Evolutionary conservation across 2,113 vertebrate species (phyloP).

Genomic region (Sprattus sprattus): DNA sequence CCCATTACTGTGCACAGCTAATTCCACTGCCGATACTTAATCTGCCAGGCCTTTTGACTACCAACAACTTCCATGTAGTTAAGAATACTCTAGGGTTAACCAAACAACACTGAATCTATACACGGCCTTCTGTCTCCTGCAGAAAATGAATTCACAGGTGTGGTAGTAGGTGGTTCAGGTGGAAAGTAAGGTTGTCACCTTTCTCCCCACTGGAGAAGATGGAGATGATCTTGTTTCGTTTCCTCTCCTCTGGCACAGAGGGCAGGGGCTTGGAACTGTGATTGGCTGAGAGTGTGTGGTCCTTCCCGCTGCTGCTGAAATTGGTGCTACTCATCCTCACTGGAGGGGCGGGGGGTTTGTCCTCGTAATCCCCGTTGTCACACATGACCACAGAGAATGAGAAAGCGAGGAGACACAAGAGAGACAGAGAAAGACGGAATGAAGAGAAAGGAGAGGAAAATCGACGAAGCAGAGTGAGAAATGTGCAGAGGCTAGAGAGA

Average conservation of each 20-base stretch:
- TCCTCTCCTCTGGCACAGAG: constrained; percentile 93
- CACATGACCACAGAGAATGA: constrained; percentile 77
- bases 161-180: not conserved
- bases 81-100: too few relatives aligned
- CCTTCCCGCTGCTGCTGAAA: constrained; percentile 85
- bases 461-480: not conserved
- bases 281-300: constrained; percentile 80
- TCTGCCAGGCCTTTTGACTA: too few relatives aligned
- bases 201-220: constrained; percentile 92
- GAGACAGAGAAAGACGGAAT: constrained; percentile 42
- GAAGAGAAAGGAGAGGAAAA: constrained; percentile 21
- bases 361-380: constrained; percentile 94
- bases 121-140: not conserved
- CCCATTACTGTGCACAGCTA: too few relatives aligned
- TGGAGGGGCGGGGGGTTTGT: constrained; percentile 96
- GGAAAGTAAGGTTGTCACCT: constrained; percentile 62
- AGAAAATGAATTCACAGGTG: not conserved
- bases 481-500: constrained; percentile 33
- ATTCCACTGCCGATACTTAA: too few relatives aligned
- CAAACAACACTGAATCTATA: not conserved
- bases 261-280: constrained; percentile 94
- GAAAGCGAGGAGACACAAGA: constrained; percentile 45
- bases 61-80: too few relatives aligned
- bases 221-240: constrained; percentile 94
- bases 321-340: constrained; percentile 92